These are phyloP conservation scores for Gnatocerus cornutus DNA, from an alignment of 2,888 invertebrate genomes.

Conservation along the genomic window DNA sequence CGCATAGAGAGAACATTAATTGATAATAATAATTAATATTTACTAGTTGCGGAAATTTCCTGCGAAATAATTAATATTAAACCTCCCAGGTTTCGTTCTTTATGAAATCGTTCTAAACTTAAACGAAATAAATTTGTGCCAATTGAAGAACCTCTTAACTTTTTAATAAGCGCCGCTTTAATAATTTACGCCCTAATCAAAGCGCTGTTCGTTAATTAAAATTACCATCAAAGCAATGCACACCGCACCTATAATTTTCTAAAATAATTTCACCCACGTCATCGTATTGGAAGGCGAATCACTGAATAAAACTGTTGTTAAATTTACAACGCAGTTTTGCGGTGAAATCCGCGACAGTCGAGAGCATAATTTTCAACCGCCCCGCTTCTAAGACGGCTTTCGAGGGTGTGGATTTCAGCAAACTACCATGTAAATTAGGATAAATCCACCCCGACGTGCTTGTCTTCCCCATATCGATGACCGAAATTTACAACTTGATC, in stretches of 20 bases:
- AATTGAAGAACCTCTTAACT: slow-evolving; percentile 21
- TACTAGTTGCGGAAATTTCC: too few species aligned
- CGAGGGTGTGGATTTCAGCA: slow-evolving; percentile 58
- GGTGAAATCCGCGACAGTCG: slow-evolving; percentile 54
- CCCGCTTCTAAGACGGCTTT: slow-evolving; percentile 51
- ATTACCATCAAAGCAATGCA: slow-evolving; percentile 40
- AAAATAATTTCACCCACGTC: slow-evolving; percentile 17
- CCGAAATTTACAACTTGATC: slow-evolving; percentile 50
- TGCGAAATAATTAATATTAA: too few species aligned
- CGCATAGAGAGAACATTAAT: too few species aligned
- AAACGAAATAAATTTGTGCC: slow-evolving; percentile 23
- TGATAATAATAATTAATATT: too few species aligned
- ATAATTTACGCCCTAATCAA: slow-evolving; percentile 38
- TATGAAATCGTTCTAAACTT: background rate
- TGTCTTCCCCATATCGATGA: slow-evolving; percentile 54
- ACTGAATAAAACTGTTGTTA: slow-evolving; percentile 44
- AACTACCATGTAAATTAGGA: slow-evolving; percentile 60
- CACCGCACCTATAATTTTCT: slow-evolving; percentile 32
- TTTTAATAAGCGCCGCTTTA: slow-evolving; percentile 37
- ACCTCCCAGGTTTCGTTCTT: too few species aligned
- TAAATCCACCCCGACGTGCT: slow-evolving; percentile 55
- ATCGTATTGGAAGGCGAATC: background rate
- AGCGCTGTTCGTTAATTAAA: slow-evolving; percentile 36
- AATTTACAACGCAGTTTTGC: slow-evolving; percentile 51
- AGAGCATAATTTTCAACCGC: slow-evolving; percentile 54